Base-by-base conservation (phyloP, 2,888 invertebrate species). In the Ophion costatus region DNA sequence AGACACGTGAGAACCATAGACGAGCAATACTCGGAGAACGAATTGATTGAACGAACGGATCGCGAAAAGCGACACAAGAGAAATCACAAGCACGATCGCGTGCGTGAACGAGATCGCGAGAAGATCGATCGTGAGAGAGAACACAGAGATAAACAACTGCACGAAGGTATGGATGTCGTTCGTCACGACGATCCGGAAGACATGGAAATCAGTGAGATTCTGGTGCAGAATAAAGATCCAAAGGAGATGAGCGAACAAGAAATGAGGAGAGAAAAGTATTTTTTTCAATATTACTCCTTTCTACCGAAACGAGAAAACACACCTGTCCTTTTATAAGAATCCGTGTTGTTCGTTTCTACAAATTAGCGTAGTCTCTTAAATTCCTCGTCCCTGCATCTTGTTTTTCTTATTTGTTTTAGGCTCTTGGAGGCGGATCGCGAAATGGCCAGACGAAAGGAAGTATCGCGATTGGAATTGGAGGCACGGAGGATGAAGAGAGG, bases 381-480 rank as follows among this genome's bases (percentile, higher is more conserved):
- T 80, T 57, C 70, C 14, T 76, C 73, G 57, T 67, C n/a, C n/a
- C 9, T 38, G 38, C 38, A 51, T 61, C 56, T 20, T 45, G 24
- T 66, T 33, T 56, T 45, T 69, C 11, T 38, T 69, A 74, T 57
- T 2, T 70, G 73, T 83, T 88, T 61, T 61, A 91, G 92, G 64
- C 88, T 94, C 7, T 79, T 94, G 66, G 93, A 93, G 82, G 93
- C 93, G 0, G 93, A 94, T 33, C 90, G 97, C 45, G 96, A 97
- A 94, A 97, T 96, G 95, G 96, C 96, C 2, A 95, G 97, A 88
- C 95, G 97, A 78, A 97, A 97, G 93, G 96, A 97, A 92, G 96
- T 96, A 76, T 96, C 97, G 0, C 95, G 96, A 29, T 95, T 95
- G 77, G 97, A 97, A 91, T 93, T 97, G 20, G 97, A 97, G 92